Base-by-base conservation (phyloP, 35 echinoderm and acorn worm species). In the Amphiura filiformis region DNA sequence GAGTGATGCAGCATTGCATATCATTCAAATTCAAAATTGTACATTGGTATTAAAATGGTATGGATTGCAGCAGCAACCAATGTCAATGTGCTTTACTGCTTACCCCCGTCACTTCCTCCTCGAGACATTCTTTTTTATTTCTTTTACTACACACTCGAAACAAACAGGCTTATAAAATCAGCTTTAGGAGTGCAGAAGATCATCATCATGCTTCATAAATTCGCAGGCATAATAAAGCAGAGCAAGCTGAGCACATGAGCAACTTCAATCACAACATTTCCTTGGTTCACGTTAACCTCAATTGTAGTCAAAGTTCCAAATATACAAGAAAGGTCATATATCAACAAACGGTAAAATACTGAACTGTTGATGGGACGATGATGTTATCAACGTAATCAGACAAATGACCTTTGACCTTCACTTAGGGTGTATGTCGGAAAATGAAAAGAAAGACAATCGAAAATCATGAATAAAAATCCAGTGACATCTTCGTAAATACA, bases 51-150 rank as follows among this genome's bases (percentile, higher is more conserved):
- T n/a, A n/a, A n/a, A n/a, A n/a, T n/a, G n/a, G n/a, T n/a, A n/a
- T n/a, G n/a, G n/a, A n/a, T n/a, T n/a, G n/a, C n/a, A n/a, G n/a
- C n/a, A n/a, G n/a, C n/a, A n/a, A n/a, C n/a, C n/a, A n/a, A n/a
- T n/a, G n/a, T n/a, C n/a, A n/a, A n/a, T n/a, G n/a, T n/a, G n/a
- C n/a, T n/a, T n/a, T n/a, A n/a, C n/a, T n/a, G n/a, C 89, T 64
- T 57, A 89, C 87, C 78, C 80, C 78, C 80, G 38, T 89, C 78
- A 64, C 36, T 65, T 11, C 39, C 80, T 65, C 41, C 36, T 82
- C 78, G 30, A 52, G 78, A 89, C 78, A 89, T 82, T 31, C 36
- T 80, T 20, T 4, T 84, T 14, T 64, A 84, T 30, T 84, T 61
- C 32, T 52, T 52, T 7, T 11, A 52, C 20, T n/a, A n/a, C n/a